phyloP scores from a whole-genome alignment of 2,797 vertebrate genomes.

The Percopsis omiscomaycus region DNA sequence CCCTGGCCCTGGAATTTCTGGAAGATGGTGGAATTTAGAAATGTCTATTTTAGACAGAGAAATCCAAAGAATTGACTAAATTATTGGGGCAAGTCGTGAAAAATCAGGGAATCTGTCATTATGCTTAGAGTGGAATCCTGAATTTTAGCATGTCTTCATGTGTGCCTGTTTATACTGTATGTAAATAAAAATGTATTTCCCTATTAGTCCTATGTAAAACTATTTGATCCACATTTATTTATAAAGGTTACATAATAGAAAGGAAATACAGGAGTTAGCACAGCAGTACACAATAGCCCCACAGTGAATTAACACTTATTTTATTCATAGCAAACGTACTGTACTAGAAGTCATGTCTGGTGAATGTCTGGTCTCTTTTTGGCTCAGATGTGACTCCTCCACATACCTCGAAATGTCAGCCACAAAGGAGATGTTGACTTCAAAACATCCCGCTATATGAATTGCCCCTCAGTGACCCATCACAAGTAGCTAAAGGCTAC shows the following conservation, averaged over 20 bases:
- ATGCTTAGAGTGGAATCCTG: no score
- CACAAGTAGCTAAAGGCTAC: constrained; percentile 42
- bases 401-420: constrained; percentile 55
- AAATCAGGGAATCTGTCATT: no score
- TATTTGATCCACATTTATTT: no score
- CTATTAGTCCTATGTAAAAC: no score
- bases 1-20: not conserved
- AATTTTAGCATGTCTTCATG: no score
- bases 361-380: constrained; percentile 43
- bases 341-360: constrained; percentile 33
- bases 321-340: constrained; percentile 44
- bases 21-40: not conserved
- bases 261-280: not conserved
- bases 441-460: constrained; percentile 51
- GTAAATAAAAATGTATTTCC: no score
- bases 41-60: not conserved
- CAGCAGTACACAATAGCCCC: constrained; percentile 1
- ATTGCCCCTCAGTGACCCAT: constrained; percentile 57
- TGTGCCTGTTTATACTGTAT: no score
- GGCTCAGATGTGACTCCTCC: constrained; percentile 32
- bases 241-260: no score
- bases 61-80: constrained; percentile 8
- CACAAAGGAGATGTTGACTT: constrained; percentile 49
- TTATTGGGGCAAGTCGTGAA: not conserved
- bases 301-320: constrained; percentile 31